A percentile compares a stretch with the other conserved stretches of the same genome.
Conservation (phyloP, 2,888 invertebrate genomes). For the Parthenolecanium corni region DNA sequence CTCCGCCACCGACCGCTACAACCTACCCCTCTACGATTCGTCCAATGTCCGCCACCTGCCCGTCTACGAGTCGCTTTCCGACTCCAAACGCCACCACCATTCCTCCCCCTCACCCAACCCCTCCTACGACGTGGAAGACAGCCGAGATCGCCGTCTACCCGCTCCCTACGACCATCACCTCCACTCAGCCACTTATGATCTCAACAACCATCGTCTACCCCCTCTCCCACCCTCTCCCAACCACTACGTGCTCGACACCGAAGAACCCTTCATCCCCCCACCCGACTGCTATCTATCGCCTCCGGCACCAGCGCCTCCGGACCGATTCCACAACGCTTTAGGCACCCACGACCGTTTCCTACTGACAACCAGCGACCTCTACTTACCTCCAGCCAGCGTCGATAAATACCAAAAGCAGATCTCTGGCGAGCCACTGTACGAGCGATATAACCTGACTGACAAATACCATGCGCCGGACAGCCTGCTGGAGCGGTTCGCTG, state of each 20-base stretch:
- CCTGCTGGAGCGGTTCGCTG: not conserved
- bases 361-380: constrained; percentile 31
- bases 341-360: constrained; percentile 31
- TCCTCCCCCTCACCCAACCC: constrained; percentile 1
- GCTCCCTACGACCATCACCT: not conserved
- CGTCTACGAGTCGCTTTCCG: constrained; percentile 9
- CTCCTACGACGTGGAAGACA: not conserved
- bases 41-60: constrained; percentile 9
- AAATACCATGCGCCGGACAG: constrained; percentile 33
- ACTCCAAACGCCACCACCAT: constrained; percentile 1
- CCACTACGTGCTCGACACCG: constrained; percentile 21
- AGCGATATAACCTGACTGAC: constrained; percentile 21
- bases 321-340: constrained; percentile 24
- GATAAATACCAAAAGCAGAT: constrained; percentile 11
- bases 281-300: constrained; percentile 51
- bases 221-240: constrained; percentile 22
- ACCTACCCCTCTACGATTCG: constrained; percentile 32
- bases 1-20: constrained; percentile 39
- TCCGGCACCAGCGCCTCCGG: constrained; percentile 52
- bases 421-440: constrained; percentile 5
- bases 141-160: not conserved
- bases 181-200: constrained; percentile 18
- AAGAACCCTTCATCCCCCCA: constrained; percentile 24
- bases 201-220: constrained; percentile 12
- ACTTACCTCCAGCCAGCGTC: constrained; percentile 8